Percentiles rank a stretch among this genome's conserved stretches.
These are phyloP conservation scores for Antechinus stuartii DNA, from an alignment of 2,113 vertebrate genomes.

Conservation along the genomic window DNA sequence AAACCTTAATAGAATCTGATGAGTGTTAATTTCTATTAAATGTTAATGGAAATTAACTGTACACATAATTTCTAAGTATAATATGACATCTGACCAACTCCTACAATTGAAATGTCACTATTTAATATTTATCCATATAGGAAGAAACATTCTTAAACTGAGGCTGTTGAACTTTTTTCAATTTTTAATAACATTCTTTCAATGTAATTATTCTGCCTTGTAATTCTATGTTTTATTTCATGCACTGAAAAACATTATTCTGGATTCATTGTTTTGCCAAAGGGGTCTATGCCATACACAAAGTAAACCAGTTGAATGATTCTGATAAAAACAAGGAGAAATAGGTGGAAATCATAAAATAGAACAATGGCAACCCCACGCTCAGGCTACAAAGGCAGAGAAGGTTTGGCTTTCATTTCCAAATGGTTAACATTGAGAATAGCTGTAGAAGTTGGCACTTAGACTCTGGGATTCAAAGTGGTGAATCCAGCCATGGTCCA, in stretches of 20 bases:
- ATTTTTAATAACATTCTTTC: not conserved
- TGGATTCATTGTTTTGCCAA: not conserved
- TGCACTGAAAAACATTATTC: not conserved
- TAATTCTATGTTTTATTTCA: not conserved
- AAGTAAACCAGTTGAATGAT: not conserved
- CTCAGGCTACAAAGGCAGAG: not conserved
- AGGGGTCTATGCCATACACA: not conserved
- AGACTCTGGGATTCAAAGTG: not conserved
- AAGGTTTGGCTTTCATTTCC: not conserved
- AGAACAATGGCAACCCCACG: not conserved
- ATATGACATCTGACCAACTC: not conserved
- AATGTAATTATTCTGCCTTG: not conserved
- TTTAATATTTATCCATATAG: not conserved
- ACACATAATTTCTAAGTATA: not conserved
- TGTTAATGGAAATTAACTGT: not conserved
- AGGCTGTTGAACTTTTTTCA: not conserved
- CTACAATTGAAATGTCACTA: not conserved
- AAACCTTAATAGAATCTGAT: not conserved
- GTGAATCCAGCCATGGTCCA: not conserved
- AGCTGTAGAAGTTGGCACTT: not conserved
- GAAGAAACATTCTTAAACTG: not conserved
- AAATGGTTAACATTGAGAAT: not conserved
- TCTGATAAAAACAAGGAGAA: not conserved
- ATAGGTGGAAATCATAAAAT: not conserved
- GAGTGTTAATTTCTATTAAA: not conserved